Base-by-base conservation (phyloP, 2,797 vertebrate genomes). In the Danionella dracula region DNA sequence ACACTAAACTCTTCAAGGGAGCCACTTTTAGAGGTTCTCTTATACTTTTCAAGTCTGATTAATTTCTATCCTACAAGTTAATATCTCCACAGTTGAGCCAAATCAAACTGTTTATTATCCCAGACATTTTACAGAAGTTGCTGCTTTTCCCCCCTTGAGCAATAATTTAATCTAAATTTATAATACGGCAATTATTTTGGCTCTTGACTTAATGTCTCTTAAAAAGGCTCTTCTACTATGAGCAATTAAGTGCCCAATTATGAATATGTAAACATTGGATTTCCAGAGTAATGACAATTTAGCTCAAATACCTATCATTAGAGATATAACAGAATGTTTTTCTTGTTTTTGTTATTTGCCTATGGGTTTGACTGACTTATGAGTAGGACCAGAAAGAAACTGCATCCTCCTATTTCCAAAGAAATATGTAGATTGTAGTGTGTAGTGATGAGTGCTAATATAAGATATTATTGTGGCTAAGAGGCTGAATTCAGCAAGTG, bases 171-270 rank as follows among this genome's bases (percentile, higher is more conserved):
- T 70, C 46, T 67, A 42, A 70, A 66, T 67, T 64, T 72, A 29
- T 65, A 42, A 69, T 66, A 55, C 58, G 50, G 45, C 31, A 58
- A 72, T 63, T 68, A 74, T 74, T 61, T 64, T 35, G 11, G 41
- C 57, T 71, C 64, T 71, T 49, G 62, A 66, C 50, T 63, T 71
- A 74, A 71, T 63, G 64, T 45, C 50, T 68, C 66, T 68, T 56
- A 66, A 65, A 69, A 66, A 45, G 23, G 50, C 31, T 58, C 50
- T 58, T 68, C 45, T 38, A 69, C 35, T 49, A 56, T 71, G 42
- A 42, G 38, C 65, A 77, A 72, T 74, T 74, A 74, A 69, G 53
- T 57, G 32, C 6, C 54, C 49, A 76, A 73, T 70, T 76, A 73
- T 53, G 44, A 42, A 44, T 66, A 61, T 73, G 71, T 68, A 71